These are phyloP conservation scores for Lasius platythorax DNA, from an alignment of 2,888 invertebrate genomes.

Conservation along the genomic window DNA sequence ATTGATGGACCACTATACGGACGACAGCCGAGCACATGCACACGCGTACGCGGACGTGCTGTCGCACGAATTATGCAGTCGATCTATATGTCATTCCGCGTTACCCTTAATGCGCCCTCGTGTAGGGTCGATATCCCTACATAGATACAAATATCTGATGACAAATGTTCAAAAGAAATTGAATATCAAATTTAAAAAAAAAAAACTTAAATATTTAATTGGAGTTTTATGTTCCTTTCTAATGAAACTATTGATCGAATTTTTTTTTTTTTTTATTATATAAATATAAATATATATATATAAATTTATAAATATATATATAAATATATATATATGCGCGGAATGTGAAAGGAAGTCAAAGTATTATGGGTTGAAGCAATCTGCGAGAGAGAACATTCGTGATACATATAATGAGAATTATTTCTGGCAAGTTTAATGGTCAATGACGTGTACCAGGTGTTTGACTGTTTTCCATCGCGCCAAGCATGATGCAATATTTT, in stretches of 20 bases:
- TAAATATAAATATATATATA: not conserved
- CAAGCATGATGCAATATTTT: slow-evolving; percentile 26
- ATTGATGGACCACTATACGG: slow-evolving; percentile 80
- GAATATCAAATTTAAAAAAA: slow-evolving; percentile 1
- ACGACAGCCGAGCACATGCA: slow-evolving; percentile 50
- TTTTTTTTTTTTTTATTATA: not conserved
- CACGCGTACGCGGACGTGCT: slow-evolving; percentile 15
- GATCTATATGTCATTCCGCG: not conserved
- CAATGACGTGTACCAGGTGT: slow-evolving; percentile 38
- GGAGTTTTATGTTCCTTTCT: not conserved
- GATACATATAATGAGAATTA: slow-evolving; percentile 53
- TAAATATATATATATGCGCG: not conserved
- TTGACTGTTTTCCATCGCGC: slow-evolving; percentile 12
- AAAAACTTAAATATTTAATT: not conserved
- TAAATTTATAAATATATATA: no score
- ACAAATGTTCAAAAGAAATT: slow-evolving; percentile 1
- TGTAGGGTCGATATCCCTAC: not conserved
- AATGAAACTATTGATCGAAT: not conserved
- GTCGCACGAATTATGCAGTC: slow-evolving; percentile 21
- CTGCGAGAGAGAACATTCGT: slow-evolving; percentile 27
- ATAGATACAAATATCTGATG: not conserved
- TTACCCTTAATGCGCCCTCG: slow-evolving; percentile 15
- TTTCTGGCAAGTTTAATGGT: slow-evolving; percentile 56
- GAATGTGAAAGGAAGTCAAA: slow-evolving; percentile 46
- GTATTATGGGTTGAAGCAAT: not conserved